phyloP scores from a whole-genome alignment of 2,113 vertebrate species.

The Plecturocebus donacophilus region DNA sequence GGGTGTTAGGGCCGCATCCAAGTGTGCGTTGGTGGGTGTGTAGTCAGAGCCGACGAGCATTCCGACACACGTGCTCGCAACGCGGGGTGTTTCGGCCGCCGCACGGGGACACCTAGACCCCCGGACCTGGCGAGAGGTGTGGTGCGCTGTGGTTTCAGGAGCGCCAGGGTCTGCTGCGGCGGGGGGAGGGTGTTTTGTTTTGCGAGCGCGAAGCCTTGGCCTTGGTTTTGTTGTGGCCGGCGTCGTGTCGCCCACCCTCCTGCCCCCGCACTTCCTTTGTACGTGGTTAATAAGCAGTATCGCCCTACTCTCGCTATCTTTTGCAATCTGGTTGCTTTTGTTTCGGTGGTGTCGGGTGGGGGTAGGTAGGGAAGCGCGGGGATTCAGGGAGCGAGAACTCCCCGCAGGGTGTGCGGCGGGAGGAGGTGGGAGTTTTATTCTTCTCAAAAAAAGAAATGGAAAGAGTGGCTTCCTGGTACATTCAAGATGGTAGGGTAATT shows the following conservation, averaged over 20 bases:
- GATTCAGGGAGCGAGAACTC: slow-evolving; percentile 51
- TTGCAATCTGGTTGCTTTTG: slow-evolving; percentile 66
- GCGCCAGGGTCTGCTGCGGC: background rate
- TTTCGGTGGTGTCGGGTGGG: slow-evolving; percentile 57
- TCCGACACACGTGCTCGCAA: slow-evolving; percentile 42
- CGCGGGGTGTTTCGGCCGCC: background rate
- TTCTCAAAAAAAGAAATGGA: background rate
- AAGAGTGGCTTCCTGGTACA: background rate
- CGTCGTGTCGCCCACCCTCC: background rate
- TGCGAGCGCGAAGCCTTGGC: background rate
- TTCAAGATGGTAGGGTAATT: slow-evolving; percentile 43
- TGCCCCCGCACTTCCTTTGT: slow-evolving; percentile 39
- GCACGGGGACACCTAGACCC: background rate
- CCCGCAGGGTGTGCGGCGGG: background rate
- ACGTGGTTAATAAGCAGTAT: slow-evolving; percentile 36
- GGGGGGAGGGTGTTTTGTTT: background rate
- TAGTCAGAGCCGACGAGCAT: background rate
- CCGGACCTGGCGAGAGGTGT: background rate
- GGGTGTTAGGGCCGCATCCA: background rate
- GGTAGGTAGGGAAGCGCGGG: slow-evolving; percentile 52
- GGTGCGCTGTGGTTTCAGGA: background rate
- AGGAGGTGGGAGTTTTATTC: background rate
- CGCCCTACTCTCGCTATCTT: background rate
- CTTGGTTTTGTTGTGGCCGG: background rate
- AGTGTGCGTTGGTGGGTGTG: background rate